Conservation (phyloP, 2,113 vertebrate species). For the Chloroceryle aenea region DNA sequence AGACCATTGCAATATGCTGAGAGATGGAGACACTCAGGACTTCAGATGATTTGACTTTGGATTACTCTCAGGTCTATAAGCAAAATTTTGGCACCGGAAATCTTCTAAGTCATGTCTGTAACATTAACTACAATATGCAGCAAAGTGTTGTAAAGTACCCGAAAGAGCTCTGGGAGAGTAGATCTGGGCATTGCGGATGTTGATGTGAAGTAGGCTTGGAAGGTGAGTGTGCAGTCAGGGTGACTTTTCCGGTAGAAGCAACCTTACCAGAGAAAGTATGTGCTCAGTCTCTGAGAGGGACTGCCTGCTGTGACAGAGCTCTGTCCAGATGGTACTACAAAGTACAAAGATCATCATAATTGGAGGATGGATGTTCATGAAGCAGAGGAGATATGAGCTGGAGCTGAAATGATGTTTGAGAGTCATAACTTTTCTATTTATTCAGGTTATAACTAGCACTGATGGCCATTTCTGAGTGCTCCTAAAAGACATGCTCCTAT, state of each 20-base stretch:
- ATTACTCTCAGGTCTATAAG: background rate
- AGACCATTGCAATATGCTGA: rapidly evolving
- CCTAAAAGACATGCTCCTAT: background rate
- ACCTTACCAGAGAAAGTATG: background rate
- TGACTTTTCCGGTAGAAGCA: background rate
- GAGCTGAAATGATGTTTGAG: background rate
- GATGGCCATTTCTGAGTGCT: background rate
- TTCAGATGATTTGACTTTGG: background rate
- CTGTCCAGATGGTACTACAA: background rate
- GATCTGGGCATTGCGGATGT: background rate
- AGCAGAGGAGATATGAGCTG: background rate
- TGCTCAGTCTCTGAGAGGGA: background rate
- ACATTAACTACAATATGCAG: background rate
- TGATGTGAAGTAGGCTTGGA: background rate
- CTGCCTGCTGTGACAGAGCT: background rate
- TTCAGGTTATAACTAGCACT: background rate
- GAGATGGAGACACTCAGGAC: background rate
- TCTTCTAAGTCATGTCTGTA: background rate
- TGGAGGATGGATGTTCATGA: background rate
- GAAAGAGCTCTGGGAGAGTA: background rate
- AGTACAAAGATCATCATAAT: background rate
- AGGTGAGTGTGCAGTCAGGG: background rate
- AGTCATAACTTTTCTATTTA: background rate
- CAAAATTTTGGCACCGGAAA: background rate
- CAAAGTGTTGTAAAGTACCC: background rate